Evolutionary conservation across 2,113 vertebrate genomes (phyloP).

Genomic region (Todiramphus chloris): DNA sequence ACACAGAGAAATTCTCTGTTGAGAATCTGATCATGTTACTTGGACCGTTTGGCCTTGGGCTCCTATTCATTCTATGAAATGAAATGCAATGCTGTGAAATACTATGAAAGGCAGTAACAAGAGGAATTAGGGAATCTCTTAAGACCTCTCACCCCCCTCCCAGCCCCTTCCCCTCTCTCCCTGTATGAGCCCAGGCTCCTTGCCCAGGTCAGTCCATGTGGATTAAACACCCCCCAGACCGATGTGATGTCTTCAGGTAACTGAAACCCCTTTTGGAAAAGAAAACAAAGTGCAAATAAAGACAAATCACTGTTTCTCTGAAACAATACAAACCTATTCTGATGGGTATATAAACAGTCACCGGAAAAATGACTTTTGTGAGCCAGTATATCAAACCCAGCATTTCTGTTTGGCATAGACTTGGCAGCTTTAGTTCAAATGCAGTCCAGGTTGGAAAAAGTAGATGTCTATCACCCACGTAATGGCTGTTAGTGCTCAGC

Average conservation of each 20-base stretch:
- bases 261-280: not conserved
- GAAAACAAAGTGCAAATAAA: not conserved
- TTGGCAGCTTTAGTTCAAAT: not conserved
- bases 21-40: not conserved
- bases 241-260: not conserved
- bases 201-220: not conserved
- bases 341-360: not conserved
- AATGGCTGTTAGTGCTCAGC: not conserved
- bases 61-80: constrained; percentile 15
- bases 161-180: not conserved
- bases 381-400: not conserved
- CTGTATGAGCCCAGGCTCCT: not conserved
- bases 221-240: not conserved
- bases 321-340: not conserved
- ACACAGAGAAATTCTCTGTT: not conserved
- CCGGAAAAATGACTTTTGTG: not conserved
- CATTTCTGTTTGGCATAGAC: not conserved
- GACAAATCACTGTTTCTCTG: not conserved
- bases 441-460: not conserved
- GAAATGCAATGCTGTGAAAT: not conserved
- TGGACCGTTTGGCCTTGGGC: not conserved
- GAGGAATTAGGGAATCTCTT: not conserved
- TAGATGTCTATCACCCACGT: not conserved
- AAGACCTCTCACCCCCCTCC: not conserved
- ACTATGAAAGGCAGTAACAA: not conserved